Base-by-base conservation (phyloP, 2,113 vertebrate species). In the Peucedramus taeniatus region DNA sequence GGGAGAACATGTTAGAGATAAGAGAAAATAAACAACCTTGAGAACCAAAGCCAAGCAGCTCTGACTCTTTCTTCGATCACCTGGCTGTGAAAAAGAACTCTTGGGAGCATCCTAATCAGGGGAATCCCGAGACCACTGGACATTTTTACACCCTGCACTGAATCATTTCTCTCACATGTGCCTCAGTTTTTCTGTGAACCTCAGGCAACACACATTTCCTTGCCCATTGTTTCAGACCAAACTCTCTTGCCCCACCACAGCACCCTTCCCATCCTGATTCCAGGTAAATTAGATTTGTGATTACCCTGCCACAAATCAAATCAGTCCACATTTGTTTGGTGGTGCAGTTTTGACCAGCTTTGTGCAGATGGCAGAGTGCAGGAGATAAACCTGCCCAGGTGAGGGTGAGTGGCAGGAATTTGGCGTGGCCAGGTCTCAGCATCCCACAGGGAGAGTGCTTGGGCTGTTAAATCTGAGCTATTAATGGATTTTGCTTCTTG, bases 351-450 rank as follows among this genome's bases (percentile, higher is more conserved):
- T 51, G 40, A 4, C 44, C 61, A 44, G 27, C 28, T 79, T 63
- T 42, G 30, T 63, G n/a, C 13, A 39, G 54, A 40, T 2, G 61
- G 8, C 23, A 59, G 8, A 15, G 53, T 42, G 26, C 77, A 70
- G 42, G 39, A 79, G 44, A 19, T 28, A 7, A 59, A 35, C 15
- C 35, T 76, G 33, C n/a, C 26, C 1, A 0, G 28, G 35, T 64
- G 42, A 86, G 30, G 0, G 3, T 10, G 31, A 63, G 11, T 9
- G 19, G 9, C 40, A 44, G 60, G 40, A 82, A 44, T 42, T 22
- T 39, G 17, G 19, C 2, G 1, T 2, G 13, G 20, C 14, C 9
- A 39, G 5, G 44, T 30, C 22, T 59, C 10, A 8, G 22, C 6
- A 42, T 51, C 61, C 26, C 24, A 27, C 2, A 42, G 5, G 10